Conservation (phyloP, 2,113 vertebrate species). For the Larimichthys polyactis region DNA sequence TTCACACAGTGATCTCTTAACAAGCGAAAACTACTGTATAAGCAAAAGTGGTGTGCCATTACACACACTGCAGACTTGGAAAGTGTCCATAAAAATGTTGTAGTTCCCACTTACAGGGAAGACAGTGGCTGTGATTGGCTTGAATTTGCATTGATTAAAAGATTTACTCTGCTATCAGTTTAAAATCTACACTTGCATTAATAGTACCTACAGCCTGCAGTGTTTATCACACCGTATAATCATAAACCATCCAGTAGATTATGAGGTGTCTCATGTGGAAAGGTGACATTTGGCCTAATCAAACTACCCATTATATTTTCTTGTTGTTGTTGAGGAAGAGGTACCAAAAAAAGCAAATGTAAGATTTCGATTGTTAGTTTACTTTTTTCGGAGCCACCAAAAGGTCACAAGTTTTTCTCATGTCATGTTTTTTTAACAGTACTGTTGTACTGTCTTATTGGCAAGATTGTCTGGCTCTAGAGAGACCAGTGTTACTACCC, state of each 20-base stretch:
- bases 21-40: slow-evolving; percentile 1
- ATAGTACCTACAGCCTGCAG: too few species aligned
- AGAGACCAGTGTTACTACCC: neutral
- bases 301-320: neutral
- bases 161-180: neutral
- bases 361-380: neutral
- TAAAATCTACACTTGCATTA: neutral
- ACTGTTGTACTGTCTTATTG: neutral
- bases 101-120: neutral
- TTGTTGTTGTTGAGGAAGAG: neutral
- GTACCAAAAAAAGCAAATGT: neutral
- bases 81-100: neutral
- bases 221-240: neutral
- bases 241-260: neutral
- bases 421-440: neutral
- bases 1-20: slow-evolving; percentile 1
- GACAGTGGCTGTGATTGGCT: neutral
- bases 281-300: neutral
- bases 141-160: neutral
- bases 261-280: neutral
- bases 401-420: neutral
- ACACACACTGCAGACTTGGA: slow-evolving; percentile 1
- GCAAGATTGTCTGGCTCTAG: neutral
- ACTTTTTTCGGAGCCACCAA: neutral
- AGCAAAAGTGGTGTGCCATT: neutral